phyloP scores from a whole-genome alignment of 1,140 invertebrate species.

The Acromyrmex charruanus region DNA sequence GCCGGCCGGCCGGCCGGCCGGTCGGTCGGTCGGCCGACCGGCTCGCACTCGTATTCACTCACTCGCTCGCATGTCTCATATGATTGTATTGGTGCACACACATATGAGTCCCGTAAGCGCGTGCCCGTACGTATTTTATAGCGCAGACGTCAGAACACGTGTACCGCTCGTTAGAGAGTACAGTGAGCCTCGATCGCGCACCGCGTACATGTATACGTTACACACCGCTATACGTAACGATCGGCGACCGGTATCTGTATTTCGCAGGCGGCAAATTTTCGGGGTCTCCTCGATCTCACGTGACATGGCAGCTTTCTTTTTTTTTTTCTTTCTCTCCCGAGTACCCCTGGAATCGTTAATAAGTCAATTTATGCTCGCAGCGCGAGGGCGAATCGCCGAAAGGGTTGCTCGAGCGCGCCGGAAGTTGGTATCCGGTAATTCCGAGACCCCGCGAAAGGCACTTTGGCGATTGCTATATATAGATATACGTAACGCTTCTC shows the following conservation, averaged over 20 bases:
- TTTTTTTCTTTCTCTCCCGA: not conserved
- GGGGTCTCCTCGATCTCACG: not conserved
- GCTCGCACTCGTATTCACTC: conserved; percentile 46
- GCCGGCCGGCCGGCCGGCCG: conserved; percentile 40
- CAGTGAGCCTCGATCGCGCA: conserved; percentile 36
- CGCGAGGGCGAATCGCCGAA: conserved; percentile 20
- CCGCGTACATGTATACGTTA: conserved; percentile 49
- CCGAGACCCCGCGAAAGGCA: not conserved
- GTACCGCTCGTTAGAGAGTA: conserved; percentile 79
- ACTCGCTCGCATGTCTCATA: conserved; percentile 30
- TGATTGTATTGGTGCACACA: not conserved
- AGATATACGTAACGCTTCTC: not conserved
- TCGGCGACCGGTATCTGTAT: conserved; percentile 48
- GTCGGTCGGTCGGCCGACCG: conserved; percentile 11
- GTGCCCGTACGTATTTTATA: conserved; percentile 75
- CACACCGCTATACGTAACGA: conserved; percentile 76
- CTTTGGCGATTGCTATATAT: not conserved
- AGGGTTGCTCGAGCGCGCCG: conserved; percentile 37
- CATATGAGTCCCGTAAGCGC: conserved; percentile 35
- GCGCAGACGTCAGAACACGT: conserved; percentile 80
- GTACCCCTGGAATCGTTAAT: conserved; percentile 35
- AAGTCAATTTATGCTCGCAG: conserved; percentile 30
- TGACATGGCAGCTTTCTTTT: conserved; percentile 17
- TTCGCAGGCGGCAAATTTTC: not conserved
- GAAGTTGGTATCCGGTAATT: conserved; percentile 45